A percentile compares a stretch with the other conserved stretches of the same genome.
Evolutionary conservation across 2,797 vertebrate genomes (phyloP).

Genomic region (Phoebastria nigripes): DNA sequence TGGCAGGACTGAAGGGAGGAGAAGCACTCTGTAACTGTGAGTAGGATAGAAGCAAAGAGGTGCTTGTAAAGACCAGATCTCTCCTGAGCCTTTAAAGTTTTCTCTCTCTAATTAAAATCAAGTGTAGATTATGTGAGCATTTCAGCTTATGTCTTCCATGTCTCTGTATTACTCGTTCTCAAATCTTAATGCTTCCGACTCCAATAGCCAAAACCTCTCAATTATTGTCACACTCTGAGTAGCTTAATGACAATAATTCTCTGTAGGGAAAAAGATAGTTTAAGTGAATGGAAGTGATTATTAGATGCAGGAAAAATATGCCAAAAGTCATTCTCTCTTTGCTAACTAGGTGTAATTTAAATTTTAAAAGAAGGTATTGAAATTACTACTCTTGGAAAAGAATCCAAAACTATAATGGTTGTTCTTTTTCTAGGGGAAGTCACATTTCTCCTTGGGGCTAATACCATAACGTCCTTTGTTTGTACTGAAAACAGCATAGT

Average conservation of each 20-base stretch:
- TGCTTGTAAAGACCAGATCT: background rate
- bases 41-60: background rate
- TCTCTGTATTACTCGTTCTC: background rate
- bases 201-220: background rate
- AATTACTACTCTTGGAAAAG: background rate
- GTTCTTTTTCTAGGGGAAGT: background rate
- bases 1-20: background rate
- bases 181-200: background rate
- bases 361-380: background rate
- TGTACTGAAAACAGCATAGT: background rate
- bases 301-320: background rate
- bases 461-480: background rate
- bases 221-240: background rate
- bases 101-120: background rate
- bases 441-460: background rate
- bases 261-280: background rate
- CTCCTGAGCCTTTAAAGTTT: background rate
- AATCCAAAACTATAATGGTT: background rate
- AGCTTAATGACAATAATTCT: background rate
- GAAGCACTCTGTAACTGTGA: background rate
- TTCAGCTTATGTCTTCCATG: background rate
- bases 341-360: background rate
- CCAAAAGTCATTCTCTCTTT: background rate
- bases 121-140: background rate
- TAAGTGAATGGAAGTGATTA: background rate